Evolutionary conservation across 2,797 vertebrate genomes (phyloP).

Genomic region (Chromobotia macracanthus): DNA sequence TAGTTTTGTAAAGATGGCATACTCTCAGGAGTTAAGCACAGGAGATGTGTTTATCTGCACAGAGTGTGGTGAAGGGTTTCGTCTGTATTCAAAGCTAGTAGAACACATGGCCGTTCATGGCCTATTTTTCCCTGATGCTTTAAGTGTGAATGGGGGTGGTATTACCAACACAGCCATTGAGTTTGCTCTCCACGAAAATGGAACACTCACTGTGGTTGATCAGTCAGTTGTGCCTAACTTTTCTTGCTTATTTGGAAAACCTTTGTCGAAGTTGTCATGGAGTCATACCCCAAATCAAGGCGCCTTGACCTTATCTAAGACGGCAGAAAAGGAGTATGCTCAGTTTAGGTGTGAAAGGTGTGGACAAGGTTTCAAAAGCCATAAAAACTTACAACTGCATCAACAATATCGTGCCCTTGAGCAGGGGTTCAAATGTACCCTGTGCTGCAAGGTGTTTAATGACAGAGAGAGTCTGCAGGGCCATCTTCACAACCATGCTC

Average conservation of each 20-base stretch:
- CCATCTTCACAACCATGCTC: slow-evolving; percentile 76
- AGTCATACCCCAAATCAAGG: slow-evolving; percentile 45
- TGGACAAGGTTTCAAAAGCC: slow-evolving; percentile 74
- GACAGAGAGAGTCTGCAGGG: slow-evolving; percentile 72
- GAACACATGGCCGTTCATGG: slow-evolving; percentile 79
- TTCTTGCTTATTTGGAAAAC: slow-evolving; percentile 62
- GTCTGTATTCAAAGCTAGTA: slow-evolving; percentile 75
- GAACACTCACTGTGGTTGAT: slow-evolving; percentile 77
- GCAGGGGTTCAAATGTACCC: slow-evolving; percentile 78
- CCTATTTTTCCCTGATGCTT: slow-evolving; percentile 75
- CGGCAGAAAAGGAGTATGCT: slow-evolving; percentile 31
- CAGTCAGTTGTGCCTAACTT: slow-evolving; percentile 67
- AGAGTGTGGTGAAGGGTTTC: slow-evolving; percentile 83
- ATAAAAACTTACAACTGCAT: slow-evolving; percentile 77
- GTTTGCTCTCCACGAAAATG: slow-evolving; percentile 83
- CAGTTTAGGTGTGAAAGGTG: slow-evolving; percentile 78
- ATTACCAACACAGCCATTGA: slow-evolving; percentile 73
- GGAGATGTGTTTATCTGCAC: slow-evolving; percentile 82
- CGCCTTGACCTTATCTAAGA: slow-evolving; percentile 44
- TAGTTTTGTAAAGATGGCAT: slow-evolving; percentile 68
- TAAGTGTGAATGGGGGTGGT: slow-evolving; percentile 74
- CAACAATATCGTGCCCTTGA: slow-evolving; percentile 79
- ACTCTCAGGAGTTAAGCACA: slow-evolving; percentile 64
- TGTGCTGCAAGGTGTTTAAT: slow-evolving; percentile 79
- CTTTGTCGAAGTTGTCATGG: slow-evolving; percentile 56